Evolutionary conservation across 2,113 vertebrate species (phyloP), one percentile per base, ranked within the genome.

Genomic region (Ancistrus triradiatus): DNA sequence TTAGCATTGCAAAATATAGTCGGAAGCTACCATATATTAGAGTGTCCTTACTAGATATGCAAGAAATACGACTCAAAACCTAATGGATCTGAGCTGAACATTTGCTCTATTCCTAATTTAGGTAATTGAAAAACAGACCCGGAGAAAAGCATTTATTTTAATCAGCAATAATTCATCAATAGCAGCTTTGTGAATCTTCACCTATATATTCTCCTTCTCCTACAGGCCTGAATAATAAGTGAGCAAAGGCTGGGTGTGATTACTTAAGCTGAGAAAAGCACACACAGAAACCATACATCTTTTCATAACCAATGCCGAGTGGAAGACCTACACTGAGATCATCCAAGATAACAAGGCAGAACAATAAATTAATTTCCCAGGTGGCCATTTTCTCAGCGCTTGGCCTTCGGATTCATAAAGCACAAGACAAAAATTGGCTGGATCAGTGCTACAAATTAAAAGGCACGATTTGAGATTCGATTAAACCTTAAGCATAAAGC

Each of bases 1-100:
- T 84, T 78, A 83, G 79, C 87, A 84, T 71, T 82, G 79, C 83
- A 83, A 85, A 86, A 53, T 73, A 60, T 51, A 40, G 62, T 77
- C 67, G 56, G 63, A 72, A 70, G 51, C 63, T 66, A 56, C 28
- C 21, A 19, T 18, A 17, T 37, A 47, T 58, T 21, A 58, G 24
- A 40, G 33, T 27, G 51, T 37, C 43, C 43, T 58, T 68, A 66
- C 1, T 58, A 72, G 77, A 72, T 73, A 4, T 4, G 27, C 13
- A 55, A 25, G 21, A 57, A 57, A 18, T 60, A 47, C 3, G 43
- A 19, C 37, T 25, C 17, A 1, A 22, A 24, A 37, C 7, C 9
- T 44, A 61, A 69, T 50, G 56, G 33, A 28, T 49, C 25, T 59
- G 13, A 33, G n/a, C 44, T 43, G 10, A 44, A 33, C 28, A 13